These are phyloP conservation scores for Drosophila murphyi DNA, from an alignment of 1,140 invertebrate genomes.

Conservation along the genomic window DNA sequence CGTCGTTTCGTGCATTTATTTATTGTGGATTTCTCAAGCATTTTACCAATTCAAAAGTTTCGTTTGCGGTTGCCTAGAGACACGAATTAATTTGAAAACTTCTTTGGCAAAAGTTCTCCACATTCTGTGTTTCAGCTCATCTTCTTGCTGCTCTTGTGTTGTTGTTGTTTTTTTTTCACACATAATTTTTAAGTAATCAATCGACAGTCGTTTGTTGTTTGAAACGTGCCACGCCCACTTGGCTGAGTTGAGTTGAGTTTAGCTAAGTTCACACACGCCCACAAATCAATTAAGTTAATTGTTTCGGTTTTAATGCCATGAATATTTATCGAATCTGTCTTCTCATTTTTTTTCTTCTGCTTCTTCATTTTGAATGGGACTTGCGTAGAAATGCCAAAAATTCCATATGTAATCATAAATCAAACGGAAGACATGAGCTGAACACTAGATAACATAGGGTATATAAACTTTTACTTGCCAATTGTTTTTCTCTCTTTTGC, in stretches of 20 bases:
- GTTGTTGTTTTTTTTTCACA: slow-evolving; percentile 53
- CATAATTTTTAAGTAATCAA: slow-evolving; percentile 71
- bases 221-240: neutral
- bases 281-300: slow-evolving; percentile 64
- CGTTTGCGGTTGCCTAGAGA: slow-evolving; percentile 50
- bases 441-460: neutral
- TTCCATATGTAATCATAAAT: slow-evolving; percentile 50
- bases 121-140: neutral
- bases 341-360: neutral
- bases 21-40: slow-evolving; percentile 27
- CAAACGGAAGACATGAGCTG: slow-evolving; percentile 6
- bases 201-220: slow-evolving; percentile 30
- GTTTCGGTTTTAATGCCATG: slow-evolving; percentile 51
- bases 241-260: no score
- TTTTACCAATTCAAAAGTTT: slow-evolving; percentile 41
- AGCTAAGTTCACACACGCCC: slow-evolving; percentile 4
- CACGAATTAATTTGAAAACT: slow-evolving; percentile 66
- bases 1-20: slow-evolving; percentile 20
- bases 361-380: neutral
- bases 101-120: slow-evolving; percentile 44
- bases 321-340: slow-evolving; percentile 55
- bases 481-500: slow-evolving; percentile 8
- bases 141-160: neutral
- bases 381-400: slow-evolving; percentile 17
- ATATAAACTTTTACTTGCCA: slow-evolving; percentile 20